These are phyloP conservation scores for Rhagoletis zephyria DNA, from an alignment of 1,140 invertebrate species.

Conservation along the genomic window DNA sequence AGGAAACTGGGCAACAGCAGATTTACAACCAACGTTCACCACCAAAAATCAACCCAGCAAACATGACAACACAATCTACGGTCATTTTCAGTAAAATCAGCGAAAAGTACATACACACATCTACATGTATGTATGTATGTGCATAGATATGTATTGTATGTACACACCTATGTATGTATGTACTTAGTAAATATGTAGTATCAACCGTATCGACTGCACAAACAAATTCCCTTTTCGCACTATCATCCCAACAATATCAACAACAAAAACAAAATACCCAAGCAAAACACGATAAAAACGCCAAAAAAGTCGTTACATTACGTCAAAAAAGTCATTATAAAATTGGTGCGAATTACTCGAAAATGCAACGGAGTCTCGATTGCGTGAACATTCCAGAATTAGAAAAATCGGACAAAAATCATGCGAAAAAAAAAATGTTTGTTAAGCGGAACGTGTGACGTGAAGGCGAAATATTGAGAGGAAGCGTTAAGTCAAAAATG, in stretches of 20 bases:
- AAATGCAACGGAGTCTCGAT: neutral
- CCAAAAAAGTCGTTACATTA: conserved; percentile 8
- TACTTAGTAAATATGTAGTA: neutral
- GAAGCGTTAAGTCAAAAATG: neutral
- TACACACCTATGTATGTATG: neutral
- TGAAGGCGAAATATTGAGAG: neutral
- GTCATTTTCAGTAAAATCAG: neutral
- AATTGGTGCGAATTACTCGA: neutral
- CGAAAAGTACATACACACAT: neutral
- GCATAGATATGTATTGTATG: neutral
- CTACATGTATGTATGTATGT: too few species aligned
- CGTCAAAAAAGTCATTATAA: neutral
- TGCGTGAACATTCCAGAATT: neutral
- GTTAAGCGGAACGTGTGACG: neutral
- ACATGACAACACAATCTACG: conserved; percentile 18
- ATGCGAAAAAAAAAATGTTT: neutral
- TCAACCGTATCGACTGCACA: neutral
- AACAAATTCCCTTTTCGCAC: conserved; percentile 11
- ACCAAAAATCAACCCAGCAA: conserved; percentile 29
- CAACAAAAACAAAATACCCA: conserved; percentile 1
- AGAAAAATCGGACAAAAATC: neutral
- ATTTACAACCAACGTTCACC: neutral
- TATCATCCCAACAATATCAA: neutral
- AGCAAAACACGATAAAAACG: neutral
- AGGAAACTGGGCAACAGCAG: neutral